Evolutionary conservation across 1,140 invertebrate genomes (phyloP).

Genomic region (Coenobita brevimanus): DNA sequence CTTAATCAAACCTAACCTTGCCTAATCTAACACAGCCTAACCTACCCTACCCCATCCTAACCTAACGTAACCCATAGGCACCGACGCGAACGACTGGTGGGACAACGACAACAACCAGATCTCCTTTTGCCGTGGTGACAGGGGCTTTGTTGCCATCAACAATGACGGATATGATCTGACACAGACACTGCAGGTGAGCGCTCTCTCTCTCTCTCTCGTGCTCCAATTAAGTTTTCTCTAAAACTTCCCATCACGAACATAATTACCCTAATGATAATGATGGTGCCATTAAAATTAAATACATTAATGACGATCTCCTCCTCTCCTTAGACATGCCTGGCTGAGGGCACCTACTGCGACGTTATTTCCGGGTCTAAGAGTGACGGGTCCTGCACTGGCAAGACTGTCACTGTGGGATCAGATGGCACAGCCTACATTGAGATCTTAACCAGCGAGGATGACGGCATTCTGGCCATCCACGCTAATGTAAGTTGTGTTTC

Average conservation of each 20-base stretch:
- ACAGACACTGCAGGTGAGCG: constrained; percentile 56
- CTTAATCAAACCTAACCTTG: too few species aligned
- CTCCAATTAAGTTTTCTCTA: too few species aligned
- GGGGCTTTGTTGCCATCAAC: constrained; percentile 84
- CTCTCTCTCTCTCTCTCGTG: too few species aligned
- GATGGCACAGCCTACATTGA: constrained; percentile 80
- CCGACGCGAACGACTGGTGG: constrained; percentile 81
- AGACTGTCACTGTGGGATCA: constrained; percentile 79
- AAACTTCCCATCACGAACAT: too few species aligned
- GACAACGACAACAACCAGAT: constrained; percentile 84
- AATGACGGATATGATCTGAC: constrained; percentile 76
- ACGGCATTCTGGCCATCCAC: constrained; percentile 87
- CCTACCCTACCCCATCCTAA: too few species aligned
- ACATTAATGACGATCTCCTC: not conserved
- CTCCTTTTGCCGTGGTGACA: constrained; percentile 82
- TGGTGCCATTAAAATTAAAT: too few species aligned
- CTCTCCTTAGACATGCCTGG: constrained; percentile 80
- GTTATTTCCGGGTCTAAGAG: constrained; percentile 83
- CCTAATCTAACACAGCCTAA: too few species aligned
- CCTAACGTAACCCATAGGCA: constrained; percentile 73
- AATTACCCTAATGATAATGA: too few species aligned
- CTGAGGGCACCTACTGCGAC: constrained; percentile 88
- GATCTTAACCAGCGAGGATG: constrained; percentile 78
- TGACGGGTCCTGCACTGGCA: constrained; percentile 81
- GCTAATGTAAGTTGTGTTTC: constrained; percentile 36